These are phyloP conservation scores for Harmothoe impar DNA, from an alignment of 2,888 invertebrate genomes.

Conservation along the genomic window DNA sequence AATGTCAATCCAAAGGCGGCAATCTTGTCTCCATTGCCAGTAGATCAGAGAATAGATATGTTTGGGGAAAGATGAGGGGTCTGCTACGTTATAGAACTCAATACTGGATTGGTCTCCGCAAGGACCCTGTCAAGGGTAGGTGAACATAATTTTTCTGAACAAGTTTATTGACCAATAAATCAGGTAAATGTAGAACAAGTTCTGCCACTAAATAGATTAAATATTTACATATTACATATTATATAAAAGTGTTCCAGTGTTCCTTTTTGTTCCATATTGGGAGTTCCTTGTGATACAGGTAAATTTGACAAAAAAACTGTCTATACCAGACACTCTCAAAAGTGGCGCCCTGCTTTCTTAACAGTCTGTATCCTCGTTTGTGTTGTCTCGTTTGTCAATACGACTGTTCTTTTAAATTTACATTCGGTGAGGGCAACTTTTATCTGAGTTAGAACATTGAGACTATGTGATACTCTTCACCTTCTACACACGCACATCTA, in stretches of 20 bases:
- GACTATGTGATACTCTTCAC: too few relatives aligned
- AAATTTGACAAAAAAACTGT: neutral
- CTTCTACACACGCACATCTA: too few relatives aligned
- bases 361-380: too few relatives aligned
- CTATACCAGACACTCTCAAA: neutral
- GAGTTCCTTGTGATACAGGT: neutral
- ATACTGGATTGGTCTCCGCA: conserved; percentile 29
- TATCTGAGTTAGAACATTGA: too few relatives aligned
- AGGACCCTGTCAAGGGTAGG: neutral
- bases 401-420: too few relatives aligned
- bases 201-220: neutral
- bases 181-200: too few relatives aligned
- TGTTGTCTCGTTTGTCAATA: too few relatives aligned
- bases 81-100: neutral
- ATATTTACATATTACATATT: neutral
- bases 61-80: neutral
- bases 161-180: too few relatives aligned
- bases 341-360: too few relatives aligned
- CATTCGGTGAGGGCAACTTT: too few relatives aligned
- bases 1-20: neutral
- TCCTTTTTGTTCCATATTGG: neutral
- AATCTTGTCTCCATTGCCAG: neutral
- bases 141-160: neutral
- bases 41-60: neutral
- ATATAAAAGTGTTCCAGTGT: neutral